Evolutionary conservation across 2,797 vertebrate species (phyloP), one percentile per base, ranked within the genome.

Genomic region (Tamandua tetradactyla): DNA sequence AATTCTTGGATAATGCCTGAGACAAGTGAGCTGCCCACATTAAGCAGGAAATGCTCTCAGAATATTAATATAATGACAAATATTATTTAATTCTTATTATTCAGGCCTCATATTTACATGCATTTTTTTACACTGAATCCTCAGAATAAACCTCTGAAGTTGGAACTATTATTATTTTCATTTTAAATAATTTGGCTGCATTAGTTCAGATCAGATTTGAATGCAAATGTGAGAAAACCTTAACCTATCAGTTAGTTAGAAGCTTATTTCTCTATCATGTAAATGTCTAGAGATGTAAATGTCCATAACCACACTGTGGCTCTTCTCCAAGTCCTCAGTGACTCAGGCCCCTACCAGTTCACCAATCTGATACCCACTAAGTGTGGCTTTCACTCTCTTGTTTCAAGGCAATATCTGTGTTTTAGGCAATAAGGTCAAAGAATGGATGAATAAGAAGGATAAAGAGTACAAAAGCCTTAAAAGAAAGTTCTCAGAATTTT

Each of bases 21-120:
- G 64, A 90, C 52, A 95, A 94, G 83, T 94, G 93, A 97, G 95
- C 89, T 94, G 30, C 91, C 37, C 93, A 94, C 55, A 79, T 87
- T 84, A 95, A 80, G 68, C 44, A 94, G 91, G 47, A 88, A 94
- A 82, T 84, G 20, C 44, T 93, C 76, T 88, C 55, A 95, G 94
- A 55, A 59, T 82, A 96, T 87, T 93, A 87, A 80, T 92, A 92
- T 94, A 83, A 61, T 94, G 64, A 79, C 61, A 40, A 80, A 64
- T 91, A 80, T 87, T 93, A 92, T 87, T 95, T 93, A 92, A 64
- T 83, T 93, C 49, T 94, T 93, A 92, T 52, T 91, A 93, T 91
- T 57, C 20, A 49, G 52, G 57, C 2, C n/a, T 75, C 89, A 12
- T 85, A 87, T 42, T 93, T 94, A 74, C 59, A 72, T 75, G 44